Conservation (phyloP, 2,113 vertebrate genomes). For the Delphinapterus leucas region DNA sequence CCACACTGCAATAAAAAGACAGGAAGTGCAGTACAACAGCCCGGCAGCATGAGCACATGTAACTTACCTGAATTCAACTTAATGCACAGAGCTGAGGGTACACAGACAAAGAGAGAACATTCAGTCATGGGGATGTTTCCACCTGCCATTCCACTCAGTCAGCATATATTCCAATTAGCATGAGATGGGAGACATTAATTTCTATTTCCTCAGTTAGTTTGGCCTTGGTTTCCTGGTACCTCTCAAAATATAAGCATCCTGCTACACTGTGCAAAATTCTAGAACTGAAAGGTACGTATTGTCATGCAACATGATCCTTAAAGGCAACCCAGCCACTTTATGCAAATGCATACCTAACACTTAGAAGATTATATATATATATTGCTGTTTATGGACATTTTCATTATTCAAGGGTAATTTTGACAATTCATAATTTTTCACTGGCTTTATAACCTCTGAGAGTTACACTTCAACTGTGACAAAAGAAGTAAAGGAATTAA, state of each 20-base stretch:
- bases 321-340: not conserved
- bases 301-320: not conserved
- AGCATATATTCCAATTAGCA: not conserved
- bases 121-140: not conserved
- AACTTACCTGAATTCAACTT: not conserved
- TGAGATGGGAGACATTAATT: not conserved
- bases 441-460: not conserved
- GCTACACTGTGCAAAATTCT: not conserved
- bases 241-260: not conserved
- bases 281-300: not conserved
- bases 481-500: slow-evolving; percentile 13
- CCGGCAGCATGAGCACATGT: not conserved
- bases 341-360: not conserved
- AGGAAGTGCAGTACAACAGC: not conserved
- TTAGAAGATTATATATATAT: not conserved
- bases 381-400: not conserved
- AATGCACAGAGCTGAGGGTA: not conserved
- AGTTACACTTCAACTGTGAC: not conserved
- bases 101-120: not conserved
- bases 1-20: not conserved
- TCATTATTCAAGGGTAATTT: not conserved
- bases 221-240: not conserved
- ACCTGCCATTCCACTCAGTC: not conserved
- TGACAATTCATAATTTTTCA: not conserved
- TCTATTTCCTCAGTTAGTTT: not conserved